phyloP scores from a whole-genome alignment of 1,140 invertebrate species.

The Bombus superbus region DNA sequence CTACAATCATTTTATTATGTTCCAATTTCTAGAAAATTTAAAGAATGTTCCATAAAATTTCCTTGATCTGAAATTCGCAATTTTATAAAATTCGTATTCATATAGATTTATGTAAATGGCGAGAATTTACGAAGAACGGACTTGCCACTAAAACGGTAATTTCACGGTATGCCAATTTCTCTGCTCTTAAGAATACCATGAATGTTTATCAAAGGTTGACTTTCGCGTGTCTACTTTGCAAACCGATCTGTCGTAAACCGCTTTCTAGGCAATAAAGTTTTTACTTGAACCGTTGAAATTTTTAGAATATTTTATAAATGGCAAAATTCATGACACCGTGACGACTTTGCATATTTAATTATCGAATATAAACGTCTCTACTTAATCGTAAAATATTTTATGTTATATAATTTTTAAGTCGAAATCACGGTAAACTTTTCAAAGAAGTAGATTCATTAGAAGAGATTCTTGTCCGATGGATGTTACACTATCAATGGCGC shows the following conservation, averaged over 20 bases:
- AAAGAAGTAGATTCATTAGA: neutral
- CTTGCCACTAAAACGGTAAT: neutral
- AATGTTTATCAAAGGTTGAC: neutral
- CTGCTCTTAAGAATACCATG: neutral
- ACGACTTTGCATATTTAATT: neutral
- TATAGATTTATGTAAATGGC: neutral
- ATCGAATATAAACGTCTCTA: neutral
- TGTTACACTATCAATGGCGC: neutral
- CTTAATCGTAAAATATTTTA: neutral
- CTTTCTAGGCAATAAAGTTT: slow-evolving; percentile 22
- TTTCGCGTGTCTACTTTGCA: neutral
- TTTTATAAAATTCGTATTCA: neutral
- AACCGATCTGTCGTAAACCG: neutral
- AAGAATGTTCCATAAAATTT: neutral
- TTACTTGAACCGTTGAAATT: slow-evolving; percentile 15
- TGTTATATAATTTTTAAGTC: no score
- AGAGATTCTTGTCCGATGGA: neutral
- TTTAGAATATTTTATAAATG: neutral
- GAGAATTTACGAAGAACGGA: neutral
- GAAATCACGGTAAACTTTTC: no score
- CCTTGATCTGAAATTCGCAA: neutral
- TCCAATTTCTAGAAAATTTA: neutral
- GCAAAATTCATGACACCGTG: neutral
- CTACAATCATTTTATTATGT: neutral
- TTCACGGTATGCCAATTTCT: neutral